Evolutionary conservation across 2,113 vertebrate species (phyloP).

Genomic region (Hemiscyllium ocellatum): DNA sequence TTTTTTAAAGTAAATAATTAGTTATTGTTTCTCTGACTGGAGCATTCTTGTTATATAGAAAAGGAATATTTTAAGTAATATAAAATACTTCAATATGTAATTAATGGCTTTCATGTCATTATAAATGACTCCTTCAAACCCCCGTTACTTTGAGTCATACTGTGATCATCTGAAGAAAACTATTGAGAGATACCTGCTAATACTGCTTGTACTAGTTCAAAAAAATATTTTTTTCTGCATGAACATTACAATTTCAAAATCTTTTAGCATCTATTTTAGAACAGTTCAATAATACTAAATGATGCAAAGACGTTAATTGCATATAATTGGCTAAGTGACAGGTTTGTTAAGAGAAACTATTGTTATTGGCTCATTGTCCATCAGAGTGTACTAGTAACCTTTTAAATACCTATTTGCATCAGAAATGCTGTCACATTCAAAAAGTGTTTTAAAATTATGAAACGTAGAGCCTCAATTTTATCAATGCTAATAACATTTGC

Average conservation of each 20-base stretch:
- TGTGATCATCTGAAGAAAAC: not conserved
- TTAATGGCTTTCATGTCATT: conserved; percentile 7
- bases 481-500: not conserved
- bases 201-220: not conserved
- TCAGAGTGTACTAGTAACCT: not conserved
- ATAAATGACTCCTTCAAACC: not conserved
- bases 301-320: not conserved
- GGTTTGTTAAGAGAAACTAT: conserved; percentile 1
- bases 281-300: not conserved
- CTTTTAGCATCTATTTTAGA: not conserved
- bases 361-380: not conserved
- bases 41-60: not conserved
- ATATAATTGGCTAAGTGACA: not conserved
- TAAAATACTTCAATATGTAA: not conserved
- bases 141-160: not conserved
- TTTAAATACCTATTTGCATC: not conserved
- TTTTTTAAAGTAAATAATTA: not conserved
- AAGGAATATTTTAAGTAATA: not conserved
- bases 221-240: not conserved
- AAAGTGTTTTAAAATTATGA: not conserved
- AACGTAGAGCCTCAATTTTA: not conserved
- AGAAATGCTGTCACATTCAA: not conserved
- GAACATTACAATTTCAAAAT: not conserved
- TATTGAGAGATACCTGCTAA: not conserved
- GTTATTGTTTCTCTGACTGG: not conserved